A percentile compares a stretch with the other conserved stretches of the same genome.
phyloP scores from a whole-genome alignment of 2,888 invertebrate genomes.

The Panzeria rudis region DNA sequence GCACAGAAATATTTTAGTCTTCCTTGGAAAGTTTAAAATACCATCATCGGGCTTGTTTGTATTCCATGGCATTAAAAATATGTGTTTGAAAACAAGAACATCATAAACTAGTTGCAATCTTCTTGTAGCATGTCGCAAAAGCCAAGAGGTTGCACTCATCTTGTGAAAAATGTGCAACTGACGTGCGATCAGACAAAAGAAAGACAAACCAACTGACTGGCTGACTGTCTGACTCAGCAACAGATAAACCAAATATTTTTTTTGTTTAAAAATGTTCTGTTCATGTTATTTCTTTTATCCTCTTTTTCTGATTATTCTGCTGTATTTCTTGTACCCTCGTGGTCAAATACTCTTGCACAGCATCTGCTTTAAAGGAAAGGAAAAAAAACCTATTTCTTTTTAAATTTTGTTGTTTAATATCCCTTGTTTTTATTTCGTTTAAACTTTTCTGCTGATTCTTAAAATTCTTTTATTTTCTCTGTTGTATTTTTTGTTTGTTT shows the following conservation, averaged over 20 bases:
- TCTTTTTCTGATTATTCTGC: slow-evolving; percentile 19
- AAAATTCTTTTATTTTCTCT: slow-evolving; percentile 26
- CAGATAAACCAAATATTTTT: slow-evolving; percentile 4
- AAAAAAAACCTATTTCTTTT: not conserved
- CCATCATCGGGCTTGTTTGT: not conserved
- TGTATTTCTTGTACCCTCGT: slow-evolving; percentile 16
- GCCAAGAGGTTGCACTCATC: slow-evolving; percentile 31
- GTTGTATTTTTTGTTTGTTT: too few species aligned
- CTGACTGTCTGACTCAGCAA: not conserved
- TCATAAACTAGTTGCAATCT: slow-evolving; percentile 40
- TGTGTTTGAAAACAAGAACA: slow-evolving; percentile 22
- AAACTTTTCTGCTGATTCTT: slow-evolving; percentile 21
- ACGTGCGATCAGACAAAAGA: slow-evolving; percentile 45
- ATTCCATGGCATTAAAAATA: not conserved
- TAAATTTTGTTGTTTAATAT: not conserved
- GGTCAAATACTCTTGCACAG: slow-evolving; percentile 13
- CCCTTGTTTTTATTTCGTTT: slow-evolving; percentile 31
- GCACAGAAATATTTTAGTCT: not conserved
- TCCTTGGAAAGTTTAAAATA: slow-evolving; percentile 41
- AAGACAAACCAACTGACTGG: slow-evolving; percentile 23
- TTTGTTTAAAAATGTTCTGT: slow-evolving; percentile 10
- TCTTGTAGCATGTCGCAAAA: slow-evolving; percentile 15
- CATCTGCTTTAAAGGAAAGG: slow-evolving; percentile 50
- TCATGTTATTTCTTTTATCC: slow-evolving; percentile 23
- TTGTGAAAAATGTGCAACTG: slow-evolving; percentile 22